Percentiles rank a stretch among this genome's conserved stretches.
These are phyloP conservation scores for Rhopalosiphum maidis DNA, from an alignment of 1,140 invertebrate species.

Conservation along the genomic window DNA sequence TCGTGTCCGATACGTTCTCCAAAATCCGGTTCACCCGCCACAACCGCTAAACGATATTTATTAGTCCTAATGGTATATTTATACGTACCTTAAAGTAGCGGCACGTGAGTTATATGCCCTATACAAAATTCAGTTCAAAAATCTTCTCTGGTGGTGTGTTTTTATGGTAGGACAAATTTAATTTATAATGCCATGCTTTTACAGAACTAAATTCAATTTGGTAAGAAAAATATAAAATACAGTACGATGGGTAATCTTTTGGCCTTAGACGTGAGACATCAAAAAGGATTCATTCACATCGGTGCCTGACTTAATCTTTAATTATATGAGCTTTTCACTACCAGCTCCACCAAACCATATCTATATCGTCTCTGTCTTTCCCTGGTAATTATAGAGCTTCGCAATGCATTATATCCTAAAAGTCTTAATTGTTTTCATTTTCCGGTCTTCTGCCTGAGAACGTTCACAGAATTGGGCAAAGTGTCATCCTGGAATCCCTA, in stretches of 20 bases:
- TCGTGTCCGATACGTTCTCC: neutral
- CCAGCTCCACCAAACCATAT: too few species aligned
- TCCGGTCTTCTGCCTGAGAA: conserved; percentile 21
- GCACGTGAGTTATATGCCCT: neutral
- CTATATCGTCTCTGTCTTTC: neutral
- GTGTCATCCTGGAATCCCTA: conserved; percentile 11
- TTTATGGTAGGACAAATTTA: neutral
- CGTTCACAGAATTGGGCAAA: neutral
- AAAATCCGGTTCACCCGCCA: neutral
- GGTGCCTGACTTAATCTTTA: conserved; percentile 49
- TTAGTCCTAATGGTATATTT: conserved; percentile 23
- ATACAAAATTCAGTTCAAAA: neutral
- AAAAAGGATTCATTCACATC: conserved; percentile 46
- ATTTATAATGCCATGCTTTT: neutral
- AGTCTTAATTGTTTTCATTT: conserved; percentile 55
- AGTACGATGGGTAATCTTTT: neutral
- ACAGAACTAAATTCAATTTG: neutral
- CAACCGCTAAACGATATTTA: neutral
- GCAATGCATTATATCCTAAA: neutral
- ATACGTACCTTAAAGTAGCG: neutral
- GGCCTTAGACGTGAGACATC: conserved; percentile 4
- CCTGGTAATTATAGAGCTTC: conserved; percentile 32
- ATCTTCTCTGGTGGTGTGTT: neutral
- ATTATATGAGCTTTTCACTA: conserved; percentile 45
- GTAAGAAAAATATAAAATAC: neutral